Conservation (phyloP, 2,113 vertebrate species). For the Lepisosteus osseus region DNA sequence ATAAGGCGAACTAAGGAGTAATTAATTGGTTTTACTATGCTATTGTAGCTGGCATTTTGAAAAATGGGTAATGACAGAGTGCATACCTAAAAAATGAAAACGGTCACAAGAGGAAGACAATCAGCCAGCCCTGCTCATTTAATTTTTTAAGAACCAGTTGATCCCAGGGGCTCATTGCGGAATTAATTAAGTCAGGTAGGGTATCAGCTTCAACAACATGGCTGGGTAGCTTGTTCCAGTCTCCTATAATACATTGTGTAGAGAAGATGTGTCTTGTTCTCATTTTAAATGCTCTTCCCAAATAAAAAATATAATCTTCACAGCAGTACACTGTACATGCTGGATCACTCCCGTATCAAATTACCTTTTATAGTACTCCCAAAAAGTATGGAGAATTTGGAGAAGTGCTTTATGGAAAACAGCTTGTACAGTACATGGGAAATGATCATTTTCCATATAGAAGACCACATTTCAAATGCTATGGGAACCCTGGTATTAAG, state of each 20-base stretch:
- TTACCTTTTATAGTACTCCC: constrained; percentile 2
- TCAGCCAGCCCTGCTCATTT: too few relatives aligned
- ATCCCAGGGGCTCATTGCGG: too few relatives aligned
- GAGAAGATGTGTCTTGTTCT: too few relatives aligned
- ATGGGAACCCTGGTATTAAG: background rate
- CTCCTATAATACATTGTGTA: too few relatives aligned
- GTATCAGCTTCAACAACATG: too few relatives aligned
- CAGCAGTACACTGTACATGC: constrained; percentile 15
- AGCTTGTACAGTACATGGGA: constrained; percentile 4
- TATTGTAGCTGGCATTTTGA: background rate
- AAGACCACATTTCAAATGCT: background rate
- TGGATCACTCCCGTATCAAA: constrained; percentile 4
- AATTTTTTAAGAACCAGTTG: too few relatives aligned
- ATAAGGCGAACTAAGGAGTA: background rate
- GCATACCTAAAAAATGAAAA: background rate
- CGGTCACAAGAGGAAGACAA: too few relatives aligned
- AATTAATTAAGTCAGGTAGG: too few relatives aligned
- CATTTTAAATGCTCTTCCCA: background rate
- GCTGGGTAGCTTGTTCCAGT: too few relatives aligned
- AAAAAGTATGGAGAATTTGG: constrained; percentile 19
- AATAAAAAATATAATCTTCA: constrained; percentile 2
- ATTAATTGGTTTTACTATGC: background rate
- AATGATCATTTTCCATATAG: background rate
- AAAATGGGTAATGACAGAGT: background rate
- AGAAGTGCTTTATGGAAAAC: constrained; percentile 15